Conservation (phyloP, 2,888 invertebrate species). For the Philhelius pedissequus region DNA sequence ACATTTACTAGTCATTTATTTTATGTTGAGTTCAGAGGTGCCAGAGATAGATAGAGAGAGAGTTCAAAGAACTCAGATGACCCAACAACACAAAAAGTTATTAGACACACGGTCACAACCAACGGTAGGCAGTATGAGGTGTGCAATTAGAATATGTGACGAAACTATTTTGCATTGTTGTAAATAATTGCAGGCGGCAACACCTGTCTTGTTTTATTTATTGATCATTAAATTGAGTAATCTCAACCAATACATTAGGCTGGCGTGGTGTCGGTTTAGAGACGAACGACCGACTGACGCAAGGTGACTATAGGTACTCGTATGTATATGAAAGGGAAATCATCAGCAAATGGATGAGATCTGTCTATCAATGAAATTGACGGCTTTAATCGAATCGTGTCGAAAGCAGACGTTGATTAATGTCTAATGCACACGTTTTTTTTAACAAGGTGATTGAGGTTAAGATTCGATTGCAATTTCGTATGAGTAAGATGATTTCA, state of each 20-base stretch:
- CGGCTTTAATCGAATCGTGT: constrained; percentile 26
- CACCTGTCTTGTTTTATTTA: constrained; percentile 23
- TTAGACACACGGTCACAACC: constrained; percentile 54
- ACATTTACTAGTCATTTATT: constrained; percentile 1
- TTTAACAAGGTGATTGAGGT: constrained; percentile 13
- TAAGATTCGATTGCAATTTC: constrained; percentile 15
- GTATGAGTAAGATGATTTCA: constrained; percentile 21
- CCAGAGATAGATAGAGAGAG: background rate
- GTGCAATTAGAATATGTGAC: constrained; percentile 48
- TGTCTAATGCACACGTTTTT: constrained; percentile 7
- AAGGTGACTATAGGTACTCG: background rate
- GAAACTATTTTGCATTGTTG: constrained; percentile 31
- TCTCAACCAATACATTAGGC: background rate
- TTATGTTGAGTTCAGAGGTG: background rate
- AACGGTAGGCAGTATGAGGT: background rate
- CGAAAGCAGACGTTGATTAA: background rate
- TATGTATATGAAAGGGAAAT: constrained; percentile 23
- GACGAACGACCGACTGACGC: background rate
- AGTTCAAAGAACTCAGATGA: constrained; percentile 52
- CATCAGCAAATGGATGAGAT: constrained; percentile 1
- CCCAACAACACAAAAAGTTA: constrained; percentile 26
- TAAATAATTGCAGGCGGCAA: background rate
- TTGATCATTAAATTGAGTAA: constrained; percentile 31
- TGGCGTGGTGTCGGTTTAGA: background rate
- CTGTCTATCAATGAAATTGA: constrained; percentile 23